Evolutionary conservation across 2,888 invertebrate species (phyloP).

Genomic region (Adelognathus sp.): DNA sequence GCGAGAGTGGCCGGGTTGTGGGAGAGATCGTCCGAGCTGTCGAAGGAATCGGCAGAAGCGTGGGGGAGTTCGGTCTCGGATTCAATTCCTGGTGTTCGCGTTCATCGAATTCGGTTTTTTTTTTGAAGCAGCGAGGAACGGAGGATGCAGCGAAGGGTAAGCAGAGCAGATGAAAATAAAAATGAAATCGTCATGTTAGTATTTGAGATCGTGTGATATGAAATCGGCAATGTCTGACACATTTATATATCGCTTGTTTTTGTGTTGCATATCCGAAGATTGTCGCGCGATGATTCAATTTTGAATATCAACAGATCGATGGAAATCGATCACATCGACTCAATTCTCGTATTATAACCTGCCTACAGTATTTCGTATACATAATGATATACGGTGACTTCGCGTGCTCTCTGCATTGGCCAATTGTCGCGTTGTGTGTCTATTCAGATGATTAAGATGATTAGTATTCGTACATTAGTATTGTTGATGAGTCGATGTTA

Average conservation of each 20-base stretch:
- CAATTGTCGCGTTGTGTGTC: constrained; percentile 77
- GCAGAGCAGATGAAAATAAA: constrained; percentile 51
- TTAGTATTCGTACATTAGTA: constrained; percentile 38
- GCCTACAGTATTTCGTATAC: background rate
- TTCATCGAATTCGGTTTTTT: constrained; percentile 7
- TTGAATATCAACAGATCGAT: constrained; percentile 24
- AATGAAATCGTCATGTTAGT: constrained; percentile 39
- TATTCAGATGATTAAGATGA: constrained; percentile 64
- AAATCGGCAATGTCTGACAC: background rate
- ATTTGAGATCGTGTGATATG: background rate
- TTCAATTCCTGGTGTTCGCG: background rate
- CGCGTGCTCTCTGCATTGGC: constrained; percentile 64
- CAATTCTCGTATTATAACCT: background rate
- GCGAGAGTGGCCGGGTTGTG: constrained; percentile 23
- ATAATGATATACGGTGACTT: constrained; percentile 19
- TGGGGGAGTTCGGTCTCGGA: background rate
- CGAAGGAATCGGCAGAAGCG: constrained; percentile 1
- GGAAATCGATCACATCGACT: background rate
- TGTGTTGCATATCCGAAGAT: constrained; percentile 3
- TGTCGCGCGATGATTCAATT: constrained; percentile 30
- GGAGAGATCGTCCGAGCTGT: constrained; percentile 5
- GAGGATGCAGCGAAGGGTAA: constrained; percentile 33
- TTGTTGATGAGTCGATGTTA: constrained; percentile 46
- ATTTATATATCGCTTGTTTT: constrained; percentile 4
- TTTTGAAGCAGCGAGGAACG: constrained; percentile 45